These are phyloP conservation scores for Megalonaias nervosa DNA, from an alignment of 1,140 invertebrate genomes.

Conservation along the genomic window DNA sequence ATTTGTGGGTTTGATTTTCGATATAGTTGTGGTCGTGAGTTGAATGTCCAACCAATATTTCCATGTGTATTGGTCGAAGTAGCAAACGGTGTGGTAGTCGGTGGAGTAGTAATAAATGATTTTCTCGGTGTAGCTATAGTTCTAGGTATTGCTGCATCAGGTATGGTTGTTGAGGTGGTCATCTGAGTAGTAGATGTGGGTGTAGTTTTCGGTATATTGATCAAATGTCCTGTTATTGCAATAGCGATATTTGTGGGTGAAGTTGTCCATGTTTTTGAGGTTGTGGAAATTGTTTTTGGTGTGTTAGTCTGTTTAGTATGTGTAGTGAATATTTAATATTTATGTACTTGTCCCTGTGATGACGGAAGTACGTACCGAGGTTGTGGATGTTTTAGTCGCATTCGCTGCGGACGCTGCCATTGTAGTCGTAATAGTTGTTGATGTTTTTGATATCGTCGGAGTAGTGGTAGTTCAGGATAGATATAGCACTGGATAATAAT, in stretches of 20 bases:
- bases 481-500: not conserved
- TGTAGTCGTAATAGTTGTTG: slow-evolving; percentile 21
- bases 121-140: too few species aligned
- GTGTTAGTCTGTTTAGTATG: slow-evolving; percentile 17
- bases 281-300: slow-evolving; percentile 28
- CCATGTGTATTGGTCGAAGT: too few species aligned
- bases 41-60: too few species aligned
- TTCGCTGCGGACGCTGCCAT: slow-evolving; percentile 5
- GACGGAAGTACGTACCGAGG: not conserved
- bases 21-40: too few species aligned
- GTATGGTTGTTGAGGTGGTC: slow-evolving; percentile 19
- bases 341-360: slow-evolving; percentile 4
- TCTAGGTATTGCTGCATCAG: too few species aligned
- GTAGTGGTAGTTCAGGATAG: not conserved
- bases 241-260: slow-evolving; percentile 26
- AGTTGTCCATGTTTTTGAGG: slow-evolving; percentile 34
- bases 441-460: slow-evolving; percentile 11
- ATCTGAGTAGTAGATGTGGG: slow-evolving; percentile 26
- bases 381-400: slow-evolving; percentile 20
- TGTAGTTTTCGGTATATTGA: slow-evolving; percentile 24
- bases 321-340: not conserved
- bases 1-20: too few species aligned
- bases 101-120: too few species aligned
- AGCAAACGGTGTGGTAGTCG: too few species aligned
- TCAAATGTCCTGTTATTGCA: slow-evolving; percentile 20